These are phyloP conservation scores for Argentina silus DNA, from an alignment of 2,797 vertebrate genomes.

Conservation along the genomic window DNA sequence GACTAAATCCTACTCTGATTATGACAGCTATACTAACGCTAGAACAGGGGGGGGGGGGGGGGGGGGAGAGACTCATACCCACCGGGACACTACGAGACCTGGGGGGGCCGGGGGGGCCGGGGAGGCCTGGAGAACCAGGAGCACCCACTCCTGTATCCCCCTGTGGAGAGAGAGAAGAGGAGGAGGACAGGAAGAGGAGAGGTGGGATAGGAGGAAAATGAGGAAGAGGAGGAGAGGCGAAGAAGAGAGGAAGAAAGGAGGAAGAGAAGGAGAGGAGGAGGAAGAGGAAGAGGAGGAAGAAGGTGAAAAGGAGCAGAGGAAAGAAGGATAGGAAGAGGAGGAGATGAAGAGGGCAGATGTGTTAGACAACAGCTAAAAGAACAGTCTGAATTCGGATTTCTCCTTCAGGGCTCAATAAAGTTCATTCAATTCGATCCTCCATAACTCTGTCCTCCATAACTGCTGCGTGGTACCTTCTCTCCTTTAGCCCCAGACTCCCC, in stretches of 20 bases:
- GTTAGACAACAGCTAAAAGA: too few species aligned
- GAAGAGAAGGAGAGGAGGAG: not conserved
- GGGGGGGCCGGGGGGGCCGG: slow-evolving; percentile 74
- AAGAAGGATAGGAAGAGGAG: not conserved
- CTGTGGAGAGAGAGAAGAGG: slow-evolving; percentile 50
- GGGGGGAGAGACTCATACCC: slow-evolving; percentile 27
- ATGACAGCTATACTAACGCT: not conserved
- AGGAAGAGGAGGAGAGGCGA: not conserved
- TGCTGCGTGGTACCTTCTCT: slow-evolving; percentile 75
- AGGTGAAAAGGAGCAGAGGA: not conserved
- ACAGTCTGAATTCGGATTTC: not conserved
- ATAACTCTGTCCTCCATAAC: not conserved
- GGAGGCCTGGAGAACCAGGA: slow-evolving; percentile 77
- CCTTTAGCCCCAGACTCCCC: slow-evolving; percentile 79
- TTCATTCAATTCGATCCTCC: not conserved
- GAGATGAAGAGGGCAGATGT: not conserved
- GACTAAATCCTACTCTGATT: too few species aligned
- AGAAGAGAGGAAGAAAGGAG: not conserved
- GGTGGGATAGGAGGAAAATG: not conserved
- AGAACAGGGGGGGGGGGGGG: not conserved
- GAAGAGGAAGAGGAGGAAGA: not conserved
- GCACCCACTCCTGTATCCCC: slow-evolving; percentile 74
- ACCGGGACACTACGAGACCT: slow-evolving; percentile 70
- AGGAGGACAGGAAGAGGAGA: not conserved
- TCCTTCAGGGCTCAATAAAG: not conserved